Evolutionary conservation across 2,888 invertebrate species (phyloP), one percentile per base, ranked within the genome.

Genomic region (Glaucopsyche alexis): DNA sequence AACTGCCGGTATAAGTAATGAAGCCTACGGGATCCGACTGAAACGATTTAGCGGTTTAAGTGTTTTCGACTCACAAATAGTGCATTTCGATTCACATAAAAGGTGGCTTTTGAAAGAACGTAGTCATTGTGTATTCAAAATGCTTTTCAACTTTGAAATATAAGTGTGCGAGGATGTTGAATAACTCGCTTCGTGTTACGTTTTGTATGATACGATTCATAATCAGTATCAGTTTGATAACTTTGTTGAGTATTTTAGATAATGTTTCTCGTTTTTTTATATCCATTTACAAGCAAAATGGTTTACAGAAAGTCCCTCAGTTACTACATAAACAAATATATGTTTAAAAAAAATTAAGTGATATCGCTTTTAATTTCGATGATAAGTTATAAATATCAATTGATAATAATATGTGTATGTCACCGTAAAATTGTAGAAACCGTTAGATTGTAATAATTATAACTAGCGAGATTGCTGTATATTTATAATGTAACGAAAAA

Each of bases 1-100:
- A 83, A 85, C 79, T 82, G 81, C 78, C 75, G 75, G 79, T 79
- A 79, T 81, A 80, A 81, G 81, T 82, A 85, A 85, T 84, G 82
- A 83, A 82, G 76, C 76, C 75, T 74, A 76, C 74, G n/a, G n/a
- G n/a, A n/a, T n/a, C n/a, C n/a, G 73, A 71, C 73, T 70, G 73
- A 74, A 60, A 52, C 73, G 75, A 74, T 78, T 76, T 77, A 72
- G 72, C 71, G 71, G 74, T 72, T 72, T 76, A 76, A 77, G 75
- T 75, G 74, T 76, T 76, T 75, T 74, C 74, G 73, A 72, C 65
- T 73, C 52, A 76, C 72, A 74, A 75, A 75, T 73, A 74, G 75
- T 69, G 74, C 74, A 75, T 72, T 76, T 73, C 75, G 76, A 76
- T 76, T 77, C 78, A 71, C 49, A 67, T 67, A 67, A 42, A 45